These are phyloP conservation scores for Phoeniculus purpureus DNA, from an alignment of 2,797 vertebrate genomes.

Conservation along the genomic window DNA sequence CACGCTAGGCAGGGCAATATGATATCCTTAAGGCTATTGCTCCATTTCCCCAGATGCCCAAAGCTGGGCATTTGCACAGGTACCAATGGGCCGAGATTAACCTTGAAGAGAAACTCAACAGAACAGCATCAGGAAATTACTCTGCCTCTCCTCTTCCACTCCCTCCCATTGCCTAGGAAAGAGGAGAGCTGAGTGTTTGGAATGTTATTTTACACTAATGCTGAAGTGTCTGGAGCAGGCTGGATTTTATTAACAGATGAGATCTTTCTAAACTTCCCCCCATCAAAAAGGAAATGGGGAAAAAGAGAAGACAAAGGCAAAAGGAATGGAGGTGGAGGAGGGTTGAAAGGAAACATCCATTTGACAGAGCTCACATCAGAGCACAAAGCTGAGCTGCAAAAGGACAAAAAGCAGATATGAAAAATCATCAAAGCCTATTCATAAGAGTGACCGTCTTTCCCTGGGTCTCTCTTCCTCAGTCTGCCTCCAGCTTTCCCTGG, in stretches of 20 bases:
- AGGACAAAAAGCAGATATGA: slow-evolving; percentile 16
- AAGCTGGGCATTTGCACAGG: not conserved
- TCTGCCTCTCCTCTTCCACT: not conserved
- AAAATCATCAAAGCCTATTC: slow-evolving; percentile 31
- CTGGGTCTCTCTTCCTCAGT: not conserved
- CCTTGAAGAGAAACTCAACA: not conserved
- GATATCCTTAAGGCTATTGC: rapidly evolving
- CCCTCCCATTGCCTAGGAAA: not conserved
- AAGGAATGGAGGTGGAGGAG: not conserved
- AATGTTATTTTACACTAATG: not conserved
- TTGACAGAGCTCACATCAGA: not conserved
- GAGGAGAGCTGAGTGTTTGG: not conserved
- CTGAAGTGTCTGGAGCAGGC: not conserved
- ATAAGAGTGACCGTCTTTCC: not conserved
- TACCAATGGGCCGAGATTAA: not conserved
- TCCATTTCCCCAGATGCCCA: not conserved
- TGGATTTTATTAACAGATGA: not conserved
- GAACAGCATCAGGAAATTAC: not conserved
- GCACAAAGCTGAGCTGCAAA: not conserved
- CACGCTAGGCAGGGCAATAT: rapidly evolving
- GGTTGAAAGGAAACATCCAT: not conserved
- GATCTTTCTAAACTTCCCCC: not conserved
- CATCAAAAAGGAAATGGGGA: not conserved
- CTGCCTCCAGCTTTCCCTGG: not conserved
- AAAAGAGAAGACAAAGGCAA: not conserved